Evolutionary conservation across 2,797 vertebrate species (phyloP), one percentile per base, ranked within the genome.

Genomic region (Dallia pectoralis): DNA sequence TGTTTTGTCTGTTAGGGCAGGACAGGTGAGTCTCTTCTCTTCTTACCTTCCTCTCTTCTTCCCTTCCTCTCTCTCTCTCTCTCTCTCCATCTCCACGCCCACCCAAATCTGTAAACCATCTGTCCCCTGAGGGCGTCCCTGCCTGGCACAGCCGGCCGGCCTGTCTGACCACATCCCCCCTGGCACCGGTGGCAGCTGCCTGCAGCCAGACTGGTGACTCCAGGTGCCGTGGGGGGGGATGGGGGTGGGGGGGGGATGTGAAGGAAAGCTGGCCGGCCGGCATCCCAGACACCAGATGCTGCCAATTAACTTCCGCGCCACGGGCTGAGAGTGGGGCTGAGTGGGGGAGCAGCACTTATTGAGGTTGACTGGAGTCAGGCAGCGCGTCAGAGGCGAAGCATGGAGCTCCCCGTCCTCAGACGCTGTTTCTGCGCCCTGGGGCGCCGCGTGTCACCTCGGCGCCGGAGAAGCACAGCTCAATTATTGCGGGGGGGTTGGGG

Each of bases 271-370:
- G 81, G 86, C 85, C 62, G 48, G 78, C 77, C 47, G 81, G 87
- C 87, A 87, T 91, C 87, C 88, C 87, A 93, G 91, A 92, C 88
- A 91, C 88, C 93, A 94, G 92, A 93, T 94, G 93, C 91, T 93
- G 91, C 92, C 92, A 94, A 94, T 94, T 94, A 94, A 93, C 91
- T 93, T 93, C 83, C 78, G 81, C 80, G 74, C 90, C 86, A 89
- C 70, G 33, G 86, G 86, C 88, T 89, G 79, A 19, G n/a, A 53
- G 61, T 44, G 73, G 79, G 75, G 61, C 29, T 36, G 61, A 67
- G 33, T 18, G 6, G 63, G 32, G 32, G 25, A 32, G 53, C 62
- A 7, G 29, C 62, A 64, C 62, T 29, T 32, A 29, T 64, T 64
- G 62, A 64, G 62, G 62, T 64, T 29, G 62, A 64, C 27, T 64